Evolutionary conservation across 2,113 vertebrate species (phyloP), one percentile per base, ranked within the genome.

Genomic region (Sinocyclocheilus anshuiensis): DNA sequence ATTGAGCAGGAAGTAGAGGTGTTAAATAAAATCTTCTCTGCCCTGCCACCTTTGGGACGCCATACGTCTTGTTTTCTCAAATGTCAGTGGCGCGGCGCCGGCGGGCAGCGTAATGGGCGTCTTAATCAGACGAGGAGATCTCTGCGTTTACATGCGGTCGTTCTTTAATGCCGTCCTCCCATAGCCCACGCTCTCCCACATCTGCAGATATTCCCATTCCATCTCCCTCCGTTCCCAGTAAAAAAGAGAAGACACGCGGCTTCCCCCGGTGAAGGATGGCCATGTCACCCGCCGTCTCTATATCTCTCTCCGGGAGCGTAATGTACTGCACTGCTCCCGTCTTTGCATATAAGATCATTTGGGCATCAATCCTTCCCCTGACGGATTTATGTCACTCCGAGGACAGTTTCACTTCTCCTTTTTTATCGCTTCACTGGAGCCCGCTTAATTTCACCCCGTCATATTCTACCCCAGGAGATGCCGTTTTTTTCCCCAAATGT

Each of bases 271-370:
- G 97, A 97, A 96, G 96, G 96, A 97, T 98, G 94, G 96, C 93
- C 94, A 91, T 97, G 97, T 97, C 97, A 96, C 95, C 92, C 92
- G 92, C 93, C 95, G 96, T 96, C 93, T 96, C 97, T 98, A 97
- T 96, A 97, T 98, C 97, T 96, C 94, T 95, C 96, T 95, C 95
- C 93, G 96, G 95, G 92, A 90, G 90, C 91, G 95, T 97, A 98
- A 97, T 97, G 97, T 97, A 98, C 96, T 97, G 96, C 95, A 92
- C 95, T 96, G 96, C 92, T 97, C 96, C 97, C 96, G 96, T 98
- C 97, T 98, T 97, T 98, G 97, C 97, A 98, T 98, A 99, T 98
- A 98, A 97, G 97, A 98, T 99, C 97, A 98, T 98, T 98, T 97
- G 97, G 96, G 96, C 96, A 98, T 98, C 98, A 97, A 98, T 98